Evolutionary conservation across 1,140 invertebrate species (phyloP).

Genomic region (Pristionchus pacificus): DNA sequence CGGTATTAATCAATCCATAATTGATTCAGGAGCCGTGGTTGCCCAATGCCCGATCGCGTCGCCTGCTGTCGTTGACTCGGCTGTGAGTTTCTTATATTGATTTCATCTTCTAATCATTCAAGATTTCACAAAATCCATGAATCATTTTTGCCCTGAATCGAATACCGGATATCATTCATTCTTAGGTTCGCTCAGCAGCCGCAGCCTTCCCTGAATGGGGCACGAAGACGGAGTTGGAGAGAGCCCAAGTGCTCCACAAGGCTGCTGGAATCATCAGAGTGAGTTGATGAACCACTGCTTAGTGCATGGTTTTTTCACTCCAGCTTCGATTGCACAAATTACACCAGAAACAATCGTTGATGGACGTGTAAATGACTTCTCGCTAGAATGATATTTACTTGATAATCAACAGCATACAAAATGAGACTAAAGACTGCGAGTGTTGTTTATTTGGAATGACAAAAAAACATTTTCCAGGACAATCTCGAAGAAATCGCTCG

Average conservation of each 20-base stretch:
- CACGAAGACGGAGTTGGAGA: slow-evolving; percentile 31
- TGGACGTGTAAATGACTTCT: no score
- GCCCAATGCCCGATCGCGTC: slow-evolving; percentile 42
- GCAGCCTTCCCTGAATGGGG: slow-evolving; percentile 40
- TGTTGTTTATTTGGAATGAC: neutral
- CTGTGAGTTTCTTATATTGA: no score
- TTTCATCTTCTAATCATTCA: no score
- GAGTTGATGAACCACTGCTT: slow-evolving; percentile 2
- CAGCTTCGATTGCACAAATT: no score
- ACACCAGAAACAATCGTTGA: no score
- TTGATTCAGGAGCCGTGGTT: slow-evolving; percentile 36
- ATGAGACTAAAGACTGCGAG: neutral
- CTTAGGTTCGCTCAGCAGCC: no score
- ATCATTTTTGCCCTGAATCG: no score
- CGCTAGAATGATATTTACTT: no score
- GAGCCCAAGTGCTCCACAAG: slow-evolving; percentile 39
- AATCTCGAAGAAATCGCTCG: slow-evolving; percentile 41
- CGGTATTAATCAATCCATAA: no score
- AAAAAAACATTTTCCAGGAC: slow-evolving; percentile 29
- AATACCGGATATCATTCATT: no score
- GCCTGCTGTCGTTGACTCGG: slow-evolving; percentile 31
- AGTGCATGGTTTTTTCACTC: slow-evolving; percentile 1
- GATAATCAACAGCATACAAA: slow-evolving; percentile 1
- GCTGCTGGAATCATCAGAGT: slow-evolving; percentile 41
- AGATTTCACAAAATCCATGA: no score